Evolutionary conservation across 2,797 vertebrate genomes (phyloP).

Genomic region (Calcarius lapponicus): DNA sequence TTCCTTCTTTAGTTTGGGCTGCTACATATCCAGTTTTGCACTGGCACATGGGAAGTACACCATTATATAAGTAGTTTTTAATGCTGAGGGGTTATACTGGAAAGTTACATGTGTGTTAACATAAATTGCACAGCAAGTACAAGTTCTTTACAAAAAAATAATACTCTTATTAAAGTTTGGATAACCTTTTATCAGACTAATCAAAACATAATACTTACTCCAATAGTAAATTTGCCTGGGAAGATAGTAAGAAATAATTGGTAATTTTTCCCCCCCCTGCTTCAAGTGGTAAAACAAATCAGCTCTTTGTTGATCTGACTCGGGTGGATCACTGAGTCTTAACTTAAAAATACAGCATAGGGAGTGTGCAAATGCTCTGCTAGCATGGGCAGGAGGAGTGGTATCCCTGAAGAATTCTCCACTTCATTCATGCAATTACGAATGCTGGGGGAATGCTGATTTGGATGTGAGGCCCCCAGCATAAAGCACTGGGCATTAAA

Average conservation of each 20-base stretch:
- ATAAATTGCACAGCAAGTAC: not conserved
- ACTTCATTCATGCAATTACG: conserved; percentile 63
- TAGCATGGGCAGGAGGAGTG: not conserved
- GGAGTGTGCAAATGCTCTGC: conserved; percentile 4
- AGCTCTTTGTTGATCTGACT: not conserved
- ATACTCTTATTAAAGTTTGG: not conserved
- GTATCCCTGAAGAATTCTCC: conserved; percentile 31
- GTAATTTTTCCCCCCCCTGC: not conserved
- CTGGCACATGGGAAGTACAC: not conserved
- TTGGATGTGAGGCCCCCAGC: conserved; percentile 68
- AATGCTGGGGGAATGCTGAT: conserved; percentile 79
- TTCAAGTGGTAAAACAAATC: not conserved
- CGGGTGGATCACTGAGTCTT: not conserved
- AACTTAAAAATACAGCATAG: not conserved
- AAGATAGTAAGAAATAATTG: not conserved
- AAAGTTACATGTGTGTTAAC: not conserved
- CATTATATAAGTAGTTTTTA: not conserved
- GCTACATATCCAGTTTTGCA: not conserved
- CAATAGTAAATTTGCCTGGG: not conserved
- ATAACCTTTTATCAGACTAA: not conserved
- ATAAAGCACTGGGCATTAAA: conserved; percentile 78
- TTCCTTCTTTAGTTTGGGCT: not conserved
- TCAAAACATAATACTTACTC: not conserved
- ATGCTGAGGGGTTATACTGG: not conserved
- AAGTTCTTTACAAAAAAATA: not conserved